Percentiles rank a stretch among this genome's conserved stretches.
phyloP scores from a whole-genome alignment of 2,113 vertebrate genomes.

The Gavialis gangeticus region DNA sequence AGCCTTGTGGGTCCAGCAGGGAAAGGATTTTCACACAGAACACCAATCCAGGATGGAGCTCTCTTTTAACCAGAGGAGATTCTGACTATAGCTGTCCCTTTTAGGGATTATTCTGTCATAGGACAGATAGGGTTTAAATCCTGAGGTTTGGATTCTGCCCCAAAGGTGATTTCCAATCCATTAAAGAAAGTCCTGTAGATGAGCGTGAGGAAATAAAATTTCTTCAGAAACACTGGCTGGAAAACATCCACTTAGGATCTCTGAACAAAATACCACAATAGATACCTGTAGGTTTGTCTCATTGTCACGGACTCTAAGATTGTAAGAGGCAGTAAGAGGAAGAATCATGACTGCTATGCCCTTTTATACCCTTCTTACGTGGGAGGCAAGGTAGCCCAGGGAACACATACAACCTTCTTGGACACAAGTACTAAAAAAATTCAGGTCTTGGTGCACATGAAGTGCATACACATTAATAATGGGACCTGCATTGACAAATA shows the following conservation, averaged over 20 bases:
- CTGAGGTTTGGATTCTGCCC: not conserved
- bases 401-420: not conserved
- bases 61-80: not conserved
- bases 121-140: not conserved
- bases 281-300: not conserved
- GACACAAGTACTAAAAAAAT: accelerated
- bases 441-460: accelerated
- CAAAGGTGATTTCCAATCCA: not conserved
- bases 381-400: accelerated
- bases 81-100: not conserved
- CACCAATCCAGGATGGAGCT: not conserved
- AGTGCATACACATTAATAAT: accelerated
- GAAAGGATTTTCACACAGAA: not conserved
- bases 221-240: not conserved
- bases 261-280: not conserved
- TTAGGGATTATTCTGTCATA: not conserved
- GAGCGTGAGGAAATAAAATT: not conserved
- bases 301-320: not conserved
- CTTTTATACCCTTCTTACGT: accelerated
- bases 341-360: not conserved
- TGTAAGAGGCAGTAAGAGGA: not conserved
- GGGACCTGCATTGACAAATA: not conserved
- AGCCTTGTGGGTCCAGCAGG: not conserved
- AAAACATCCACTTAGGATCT: not conserved
- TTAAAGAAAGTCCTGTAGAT: not conserved